Evolutionary conservation across 2,797 vertebrate genomes (phyloP).

Genomic region (Linurgus olivaceus): DNA sequence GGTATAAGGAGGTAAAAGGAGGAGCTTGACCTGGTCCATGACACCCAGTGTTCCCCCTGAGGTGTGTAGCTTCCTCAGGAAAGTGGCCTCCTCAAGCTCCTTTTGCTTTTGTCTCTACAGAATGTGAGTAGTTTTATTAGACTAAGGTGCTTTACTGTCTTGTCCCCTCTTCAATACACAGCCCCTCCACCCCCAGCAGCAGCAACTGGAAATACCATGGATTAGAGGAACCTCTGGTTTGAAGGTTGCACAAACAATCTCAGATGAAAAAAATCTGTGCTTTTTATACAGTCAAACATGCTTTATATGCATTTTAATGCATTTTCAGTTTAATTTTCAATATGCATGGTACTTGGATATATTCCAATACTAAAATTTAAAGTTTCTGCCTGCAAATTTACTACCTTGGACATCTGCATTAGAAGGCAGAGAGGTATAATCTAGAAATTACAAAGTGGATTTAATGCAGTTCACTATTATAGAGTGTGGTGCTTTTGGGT

Average conservation of each 20-base stretch:
- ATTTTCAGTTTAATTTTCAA: neutral
- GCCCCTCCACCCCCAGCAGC: neutral
- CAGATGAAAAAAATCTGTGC: neutral
- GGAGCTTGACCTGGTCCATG: neutral
- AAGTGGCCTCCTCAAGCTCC: neutral
- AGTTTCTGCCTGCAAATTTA: neutral
- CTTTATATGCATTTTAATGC: neutral
- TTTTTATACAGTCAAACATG: neutral
- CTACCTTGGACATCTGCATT: neutral
- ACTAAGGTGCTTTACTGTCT: neutral
- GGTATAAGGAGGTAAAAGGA: neutral
- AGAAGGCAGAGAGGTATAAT: neutral
- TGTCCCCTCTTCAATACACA: neutral
- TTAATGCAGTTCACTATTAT: neutral
- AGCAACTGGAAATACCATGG: neutral
- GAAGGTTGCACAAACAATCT: neutral
- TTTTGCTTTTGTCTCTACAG: neutral
- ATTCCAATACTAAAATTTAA: neutral
- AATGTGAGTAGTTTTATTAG: neutral
- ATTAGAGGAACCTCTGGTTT: neutral
- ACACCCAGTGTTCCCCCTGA: neutral
- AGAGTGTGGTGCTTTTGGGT: neutral
- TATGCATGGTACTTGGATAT: rapidly evolving
- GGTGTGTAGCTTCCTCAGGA: neutral
- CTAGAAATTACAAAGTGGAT: neutral